Conservation (phyloP, 1,140 invertebrate species). For the Potamilus streckersoni region DNA sequence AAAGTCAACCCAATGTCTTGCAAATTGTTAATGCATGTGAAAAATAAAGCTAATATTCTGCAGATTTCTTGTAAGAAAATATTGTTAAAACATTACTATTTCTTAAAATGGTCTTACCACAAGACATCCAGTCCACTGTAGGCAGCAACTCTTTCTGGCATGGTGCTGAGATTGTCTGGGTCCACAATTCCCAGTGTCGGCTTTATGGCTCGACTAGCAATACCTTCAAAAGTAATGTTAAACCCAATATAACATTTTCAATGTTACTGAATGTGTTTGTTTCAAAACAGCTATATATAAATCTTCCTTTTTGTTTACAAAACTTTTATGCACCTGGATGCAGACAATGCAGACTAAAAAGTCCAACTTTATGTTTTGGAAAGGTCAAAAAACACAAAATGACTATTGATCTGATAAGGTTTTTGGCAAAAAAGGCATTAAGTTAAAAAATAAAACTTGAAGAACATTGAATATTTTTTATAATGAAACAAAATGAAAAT, state of each 20-base stretch:
- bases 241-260: not conserved
- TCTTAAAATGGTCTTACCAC: slow-evolving; percentile 52
- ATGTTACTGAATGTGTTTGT: not conserved
- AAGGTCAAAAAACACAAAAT: too few species aligned
- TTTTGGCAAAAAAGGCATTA: too few species aligned
- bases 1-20: too few species aligned
- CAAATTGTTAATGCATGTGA: too few species aligned
- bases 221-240: slow-evolving; percentile 66
- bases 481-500: too few species aligned
- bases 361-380: too few species aligned
- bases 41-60: too few species aligned
- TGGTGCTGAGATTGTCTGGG: slow-evolving; percentile 79
- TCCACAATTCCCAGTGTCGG: slow-evolving; percentile 87
- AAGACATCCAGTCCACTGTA: slow-evolving; percentile 80
- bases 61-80: too few species aligned
- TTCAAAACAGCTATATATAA: not conserved
- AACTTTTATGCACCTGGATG: not conserved
- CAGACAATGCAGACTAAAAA: not conserved
- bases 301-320: not conserved
- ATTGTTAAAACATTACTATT: too few species aligned
- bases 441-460: too few species aligned
- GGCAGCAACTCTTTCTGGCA: slow-evolving; percentile 85
- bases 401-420: too few species aligned
- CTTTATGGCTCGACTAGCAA: slow-evolving; percentile 80
- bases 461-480: too few species aligned